Base-by-base conservation (phyloP, 1,140 invertebrate species). In the Bombus difficillimus region DNA sequence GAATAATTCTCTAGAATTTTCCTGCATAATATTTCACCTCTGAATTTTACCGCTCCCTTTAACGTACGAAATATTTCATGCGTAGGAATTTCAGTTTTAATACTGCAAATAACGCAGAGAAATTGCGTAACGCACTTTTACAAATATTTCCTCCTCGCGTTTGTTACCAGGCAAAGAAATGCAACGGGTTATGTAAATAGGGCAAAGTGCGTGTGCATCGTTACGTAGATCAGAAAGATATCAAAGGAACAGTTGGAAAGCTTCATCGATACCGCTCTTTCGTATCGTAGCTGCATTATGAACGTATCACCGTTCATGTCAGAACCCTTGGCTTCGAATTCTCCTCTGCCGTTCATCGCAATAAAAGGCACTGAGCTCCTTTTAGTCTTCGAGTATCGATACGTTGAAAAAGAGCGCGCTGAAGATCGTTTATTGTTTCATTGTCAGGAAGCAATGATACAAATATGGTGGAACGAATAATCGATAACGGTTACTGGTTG, bases 221-320 rank as follows among this genome's bases (percentile, higher is more conserved):
- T 28, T 34, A 39, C 32, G 25, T 32, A 18, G 25, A 32, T 32
- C n/a, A 25, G 37, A 10, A 12, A 28, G 12, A 9, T 41, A 41
- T 59, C 37, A 34, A 62, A 62, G 53, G 22, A n/a, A 62, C 15
- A 41, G 53, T 34, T 62, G 69, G 34, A 28, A 34, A 37, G 71
- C 25, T 39, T 73, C 53, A 72, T 82, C 69, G 80, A 82, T 82
- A 81, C 34, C 39, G 39, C 18, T 68, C 39, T 79, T 68, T n/a
- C 62, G n/a, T 78, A 53, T 53, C 41, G 62, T 28, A 28, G 77
- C 28, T 9, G 32, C 41, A 68, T 79, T 68, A 79, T 34, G 59
- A 79, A 47, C 77, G 41, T 68, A 47, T 68, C 62, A 12, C 5
- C 22, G 39, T 32, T 28, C 41, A 47, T 64, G 32, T 79, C 77